These are phyloP conservation scores for Etia nguti DNA, from an alignment of 2,113 vertebrate species.

Conservation along the genomic window DNA sequence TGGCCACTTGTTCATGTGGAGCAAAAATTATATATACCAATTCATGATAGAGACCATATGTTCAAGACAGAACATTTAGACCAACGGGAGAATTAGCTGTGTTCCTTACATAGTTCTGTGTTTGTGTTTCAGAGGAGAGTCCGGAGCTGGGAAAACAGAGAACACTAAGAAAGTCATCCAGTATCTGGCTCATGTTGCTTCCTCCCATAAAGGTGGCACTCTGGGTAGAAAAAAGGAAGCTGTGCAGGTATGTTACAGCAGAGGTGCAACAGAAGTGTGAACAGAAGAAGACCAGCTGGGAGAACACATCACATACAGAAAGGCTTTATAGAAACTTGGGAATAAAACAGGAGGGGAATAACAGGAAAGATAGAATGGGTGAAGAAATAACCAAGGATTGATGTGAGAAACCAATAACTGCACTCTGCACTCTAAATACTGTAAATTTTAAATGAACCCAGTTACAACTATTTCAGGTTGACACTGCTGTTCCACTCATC, in stretches of 20 bases:
- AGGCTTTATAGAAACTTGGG: neutral
- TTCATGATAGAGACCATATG: slow-evolving; percentile 6
- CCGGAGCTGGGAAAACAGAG: slow-evolving; percentile 90
- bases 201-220: slow-evolving; percentile 78
- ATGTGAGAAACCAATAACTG: neutral
- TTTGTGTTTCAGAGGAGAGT: slow-evolving; percentile 79
- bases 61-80: neutral
- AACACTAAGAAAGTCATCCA: slow-evolving; percentile 95
- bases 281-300: neutral
- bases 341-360: neutral
- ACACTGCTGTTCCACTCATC: neutral
- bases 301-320: neutral
- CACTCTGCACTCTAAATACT: neutral
- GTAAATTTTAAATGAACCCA: neutral
- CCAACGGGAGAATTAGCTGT: neutral
- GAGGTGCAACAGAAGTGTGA: neutral
- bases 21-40: neutral
- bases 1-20: neutral
- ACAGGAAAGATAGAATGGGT: neutral
- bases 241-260: slow-evolving; percentile 49
- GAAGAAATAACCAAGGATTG: neutral
- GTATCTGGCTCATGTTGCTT: slow-evolving; percentile 87
- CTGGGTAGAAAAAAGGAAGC: slow-evolving; percentile 67
- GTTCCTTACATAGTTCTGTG: neutral
- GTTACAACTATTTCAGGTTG: neutral